Evolutionary conservation across 1,140 invertebrate species (phyloP).

Genomic region (Drosophila willistoni): DNA sequence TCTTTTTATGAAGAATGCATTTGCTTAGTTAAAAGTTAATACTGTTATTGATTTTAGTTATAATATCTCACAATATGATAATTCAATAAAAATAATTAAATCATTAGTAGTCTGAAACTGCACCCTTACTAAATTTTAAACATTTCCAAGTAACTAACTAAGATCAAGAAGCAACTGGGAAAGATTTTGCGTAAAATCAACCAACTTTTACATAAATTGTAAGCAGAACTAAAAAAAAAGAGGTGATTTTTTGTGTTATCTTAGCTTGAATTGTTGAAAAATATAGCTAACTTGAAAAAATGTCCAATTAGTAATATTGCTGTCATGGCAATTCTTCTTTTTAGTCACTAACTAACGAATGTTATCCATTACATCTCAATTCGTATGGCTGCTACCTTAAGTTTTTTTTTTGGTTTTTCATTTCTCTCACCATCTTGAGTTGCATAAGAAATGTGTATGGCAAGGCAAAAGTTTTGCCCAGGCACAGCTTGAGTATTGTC

Average conservation of each 20-base stretch:
- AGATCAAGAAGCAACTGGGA: no score
- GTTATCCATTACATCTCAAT: slow-evolving; percentile 33
- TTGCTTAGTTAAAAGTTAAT: no score
- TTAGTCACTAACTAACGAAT: slow-evolving; percentile 7
- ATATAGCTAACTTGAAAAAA: background rate
- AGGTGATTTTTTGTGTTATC: background rate
- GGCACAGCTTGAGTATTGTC: slow-evolving; percentile 41
- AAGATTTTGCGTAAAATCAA: no score
- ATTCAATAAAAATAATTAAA: no score
- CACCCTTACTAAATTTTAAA: no score
- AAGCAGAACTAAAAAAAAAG: no score
- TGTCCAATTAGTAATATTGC: slow-evolving; percentile 1
- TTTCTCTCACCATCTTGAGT: slow-evolving; percentile 30
- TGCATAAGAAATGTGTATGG: slow-evolving; percentile 32
- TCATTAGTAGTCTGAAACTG: no score
- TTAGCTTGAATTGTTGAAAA: background rate
- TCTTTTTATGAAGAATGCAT: no score
- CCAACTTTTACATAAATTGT: no score
- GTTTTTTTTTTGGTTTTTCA: background rate
- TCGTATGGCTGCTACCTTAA: background rate
- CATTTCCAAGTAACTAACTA: no score
- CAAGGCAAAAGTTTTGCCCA: slow-evolving; percentile 2
- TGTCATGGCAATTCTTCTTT: background rate
- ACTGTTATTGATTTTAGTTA: no score
- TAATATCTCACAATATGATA: no score